Percentiles rank a stretch among this genome's conserved stretches.
phyloP scores from a whole-genome alignment of 2,888 invertebrate genomes.

The Trichacis sp. region DNA sequence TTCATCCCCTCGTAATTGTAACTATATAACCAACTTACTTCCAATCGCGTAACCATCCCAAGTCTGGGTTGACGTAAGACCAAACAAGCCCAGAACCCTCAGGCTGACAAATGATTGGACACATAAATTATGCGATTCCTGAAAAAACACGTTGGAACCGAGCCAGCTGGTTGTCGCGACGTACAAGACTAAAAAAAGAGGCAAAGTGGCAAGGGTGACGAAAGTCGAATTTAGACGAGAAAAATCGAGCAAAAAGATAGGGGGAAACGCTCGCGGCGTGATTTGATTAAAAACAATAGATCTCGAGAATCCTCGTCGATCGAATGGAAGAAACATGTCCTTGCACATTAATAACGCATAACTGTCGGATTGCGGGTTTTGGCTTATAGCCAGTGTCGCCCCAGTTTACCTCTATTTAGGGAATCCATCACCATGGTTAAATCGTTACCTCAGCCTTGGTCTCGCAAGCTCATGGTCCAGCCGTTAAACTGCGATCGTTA shows the following conservation, averaged over 20 bases:
- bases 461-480: conserved; percentile 23
- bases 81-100: conserved; percentile 20
- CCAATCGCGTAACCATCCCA: too few species aligned
- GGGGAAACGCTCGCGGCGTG: not conserved
- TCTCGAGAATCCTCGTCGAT: conserved; percentile 47
- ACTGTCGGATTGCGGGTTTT: conserved; percentile 58
- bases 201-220: conserved; percentile 33
- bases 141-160: conserved; percentile 53
- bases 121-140: conserved; percentile 51
- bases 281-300: conserved; percentile 22
- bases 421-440: conserved; percentile 56
- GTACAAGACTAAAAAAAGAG: conserved; percentile 16
- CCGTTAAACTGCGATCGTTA: conserved; percentile 37
- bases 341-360: conserved; percentile 61
- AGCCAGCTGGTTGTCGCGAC: conserved; percentile 45
- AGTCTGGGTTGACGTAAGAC: too few species aligned
- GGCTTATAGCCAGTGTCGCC: conserved; percentile 51
- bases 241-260: conserved; percentile 7
- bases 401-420: conserved; percentile 57
- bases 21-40: too few species aligned
- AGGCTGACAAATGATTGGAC: conserved; percentile 31
- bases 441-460: conserved; percentile 41
- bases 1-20: too few species aligned
- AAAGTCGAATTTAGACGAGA: conserved; percentile 26
- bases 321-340: conserved; percentile 16